Percentiles rank a stretch among this genome's conserved stretches.
These are phyloP conservation scores for Tetranychus truncatus DNA, from an alignment of 2,888 invertebrate species.

Conservation along the genomic window DNA sequence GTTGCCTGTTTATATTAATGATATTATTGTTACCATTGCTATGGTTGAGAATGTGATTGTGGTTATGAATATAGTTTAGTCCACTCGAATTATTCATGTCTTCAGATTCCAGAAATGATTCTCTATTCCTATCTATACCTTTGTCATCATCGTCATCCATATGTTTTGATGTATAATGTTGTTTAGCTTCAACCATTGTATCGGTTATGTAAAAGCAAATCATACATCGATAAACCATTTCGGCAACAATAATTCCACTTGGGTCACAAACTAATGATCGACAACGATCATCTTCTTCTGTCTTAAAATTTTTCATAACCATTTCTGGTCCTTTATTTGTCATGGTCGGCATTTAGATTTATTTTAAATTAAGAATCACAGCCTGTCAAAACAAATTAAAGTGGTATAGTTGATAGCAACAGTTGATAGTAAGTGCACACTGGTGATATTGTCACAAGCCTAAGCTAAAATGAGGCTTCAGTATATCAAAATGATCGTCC, in stretches of 20 bases:
- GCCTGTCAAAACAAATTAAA: not conserved
- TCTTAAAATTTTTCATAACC: not conserved
- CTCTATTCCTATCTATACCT: not conserved
- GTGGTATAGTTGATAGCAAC: no score
- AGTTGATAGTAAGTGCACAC: no score
- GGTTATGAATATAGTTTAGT: not conserved
- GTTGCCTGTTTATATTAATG: not conserved
- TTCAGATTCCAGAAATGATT: slow-evolving; percentile 3
- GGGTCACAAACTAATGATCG: slow-evolving; percentile 21
- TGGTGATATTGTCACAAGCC: no score
- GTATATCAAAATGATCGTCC: no score
- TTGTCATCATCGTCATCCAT: slow-evolving; percentile 15
- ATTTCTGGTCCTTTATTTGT: slow-evolving; percentile 3
- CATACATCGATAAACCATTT: slow-evolving; percentile 23
- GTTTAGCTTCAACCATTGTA: slow-evolving; percentile 13
- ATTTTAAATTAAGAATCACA: not conserved
- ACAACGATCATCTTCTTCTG: slow-evolving; percentile 3
- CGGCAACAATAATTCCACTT: slow-evolving; percentile 22
- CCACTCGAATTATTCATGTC: not conserved
- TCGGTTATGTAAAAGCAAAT: slow-evolving; percentile 19
- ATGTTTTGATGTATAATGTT: slow-evolving; percentile 19
- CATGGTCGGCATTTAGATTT: not conserved
- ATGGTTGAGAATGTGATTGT: not conserved
- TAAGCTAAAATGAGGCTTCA: no score
- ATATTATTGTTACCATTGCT: not conserved